Conservation (phyloP, 2,797 vertebrate species). For the Phoebastria nigripes region DNA sequence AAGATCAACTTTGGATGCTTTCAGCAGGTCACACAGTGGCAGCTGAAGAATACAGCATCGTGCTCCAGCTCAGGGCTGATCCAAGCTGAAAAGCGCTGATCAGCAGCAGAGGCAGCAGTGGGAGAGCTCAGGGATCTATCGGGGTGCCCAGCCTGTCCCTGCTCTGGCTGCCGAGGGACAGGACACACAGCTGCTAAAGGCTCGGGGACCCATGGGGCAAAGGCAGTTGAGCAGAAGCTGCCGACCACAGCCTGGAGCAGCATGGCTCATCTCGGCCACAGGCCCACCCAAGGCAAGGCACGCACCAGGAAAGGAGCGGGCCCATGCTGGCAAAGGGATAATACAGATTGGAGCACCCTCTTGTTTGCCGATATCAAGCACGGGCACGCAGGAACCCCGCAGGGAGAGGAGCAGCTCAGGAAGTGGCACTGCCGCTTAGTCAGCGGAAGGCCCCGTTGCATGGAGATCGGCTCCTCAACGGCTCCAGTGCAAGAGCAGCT, state of each 20-base stretch:
- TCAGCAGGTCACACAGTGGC: fast-evolving
- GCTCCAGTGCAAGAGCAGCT: not conserved
- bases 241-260: fast-evolving
- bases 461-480: not conserved
- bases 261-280: not conserved
- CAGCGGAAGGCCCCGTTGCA: fast-evolving
- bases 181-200: not conserved
- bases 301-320: not conserved
- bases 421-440: not conserved
- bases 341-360: not conserved
- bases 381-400: not conserved
- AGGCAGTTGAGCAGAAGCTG: not conserved
- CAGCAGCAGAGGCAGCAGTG: not conserved
- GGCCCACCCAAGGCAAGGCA: not conserved
- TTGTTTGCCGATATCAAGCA: not conserved
- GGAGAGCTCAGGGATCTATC: not conserved
- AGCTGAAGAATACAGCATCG: not conserved
- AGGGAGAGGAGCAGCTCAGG: not conserved
- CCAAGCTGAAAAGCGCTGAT: not conserved
- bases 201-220: not conserved
- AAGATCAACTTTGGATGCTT: not conserved
- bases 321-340: not conserved
- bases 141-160: not conserved
- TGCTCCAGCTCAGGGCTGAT: not conserved
- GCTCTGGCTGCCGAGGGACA: not conserved